Evolutionary conservation across 1,140 invertebrate species (phyloP), one percentile per base, ranked within the genome.

Genomic region (Alviniconcha marisindica): DNA sequence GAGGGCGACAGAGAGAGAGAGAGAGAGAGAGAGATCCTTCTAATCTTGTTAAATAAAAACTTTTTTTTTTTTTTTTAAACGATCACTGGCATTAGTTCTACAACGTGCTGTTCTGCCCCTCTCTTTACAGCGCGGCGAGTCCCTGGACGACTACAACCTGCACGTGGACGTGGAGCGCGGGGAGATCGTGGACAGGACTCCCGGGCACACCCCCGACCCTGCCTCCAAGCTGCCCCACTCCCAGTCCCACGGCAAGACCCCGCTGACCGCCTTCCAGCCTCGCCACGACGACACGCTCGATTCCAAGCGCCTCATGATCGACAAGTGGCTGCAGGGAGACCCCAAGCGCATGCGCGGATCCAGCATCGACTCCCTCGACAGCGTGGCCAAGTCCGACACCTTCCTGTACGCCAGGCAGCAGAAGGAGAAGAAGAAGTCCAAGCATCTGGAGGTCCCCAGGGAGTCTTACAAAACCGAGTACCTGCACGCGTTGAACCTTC

Each of bases 91-190:
- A n/a, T n/a, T n/a, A n/a, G n/a, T n/a, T n/a, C n/a, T n/a, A n/a
- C n/a, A n/a, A n/a, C n/a, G n/a, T 60, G 15, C 56, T 28, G 5
- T 21, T n/a, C 5, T 36, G 7, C 28, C 10, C 24, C 36, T 40
- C 18, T 2, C 36, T 18, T 21, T 24, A 3, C 36, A 84, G 83
- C 51, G 83, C 28, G 83, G 83, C 14, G 83, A 84, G 28, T 38
- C 83, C 1, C 73, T 84, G 12, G 83, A 82, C 38, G 83, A 84
- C 73, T 73, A 84, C 73, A 84, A 84, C 74, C 73, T 84, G 5
- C 56, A 80, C 38, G 79, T 84, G 51, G 83, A 84, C 54, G 79
- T 84, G 28, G 83, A 84, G 74, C 74, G 56, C 56, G 83, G 83
- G 12, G 79, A 84, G 33, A 84, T 84, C 44, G 79, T 82, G 38